Evolutionary conservation across 2,888 invertebrate species (phyloP).

Genomic region (Caenorhabditis angaria): DNA sequence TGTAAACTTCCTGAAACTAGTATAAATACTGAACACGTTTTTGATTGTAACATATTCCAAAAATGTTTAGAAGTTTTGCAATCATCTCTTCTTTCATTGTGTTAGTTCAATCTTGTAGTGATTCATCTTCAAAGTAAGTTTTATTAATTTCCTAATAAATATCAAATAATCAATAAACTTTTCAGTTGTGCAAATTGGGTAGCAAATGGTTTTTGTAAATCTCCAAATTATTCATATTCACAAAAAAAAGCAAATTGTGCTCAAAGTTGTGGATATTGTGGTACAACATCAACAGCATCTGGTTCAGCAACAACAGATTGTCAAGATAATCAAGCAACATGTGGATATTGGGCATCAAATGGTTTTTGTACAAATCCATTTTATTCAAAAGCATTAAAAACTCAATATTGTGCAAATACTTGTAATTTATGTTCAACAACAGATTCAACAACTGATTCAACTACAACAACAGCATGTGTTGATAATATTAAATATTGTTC

Average conservation of each 20-base stretch:
- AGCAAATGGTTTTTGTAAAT: not conserved
- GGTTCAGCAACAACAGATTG: not conserved
- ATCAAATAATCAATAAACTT: too few species aligned
- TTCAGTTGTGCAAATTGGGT: slow-evolving; percentile 1
- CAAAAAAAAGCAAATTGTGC: not conserved
- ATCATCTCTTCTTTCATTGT: too few species aligned
- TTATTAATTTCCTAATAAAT: too few species aligned
- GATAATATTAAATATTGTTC: too few species aligned
- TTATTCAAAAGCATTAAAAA: not conserved
- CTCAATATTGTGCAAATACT: not conserved
- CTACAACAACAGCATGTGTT: not conserved
- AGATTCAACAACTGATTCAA: not conserved
- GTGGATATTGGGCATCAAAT: not conserved
- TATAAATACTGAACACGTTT: too few species aligned
- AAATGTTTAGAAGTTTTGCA: too few species aligned
- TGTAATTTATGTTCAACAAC: not conserved
- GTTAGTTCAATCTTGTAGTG: too few species aligned
- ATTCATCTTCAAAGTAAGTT: too few species aligned
- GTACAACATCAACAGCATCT: not conserved
- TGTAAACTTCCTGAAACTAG: too few species aligned
- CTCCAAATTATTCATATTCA: not conserved
- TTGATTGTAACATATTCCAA: too few species aligned
- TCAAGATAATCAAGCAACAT: not conserved
- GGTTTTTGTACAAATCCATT: not conserved
- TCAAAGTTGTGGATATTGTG: not conserved